Conservation (phyloP, 2,113 vertebrate genomes). For the Phalacrocorax brasilianus region DNA sequence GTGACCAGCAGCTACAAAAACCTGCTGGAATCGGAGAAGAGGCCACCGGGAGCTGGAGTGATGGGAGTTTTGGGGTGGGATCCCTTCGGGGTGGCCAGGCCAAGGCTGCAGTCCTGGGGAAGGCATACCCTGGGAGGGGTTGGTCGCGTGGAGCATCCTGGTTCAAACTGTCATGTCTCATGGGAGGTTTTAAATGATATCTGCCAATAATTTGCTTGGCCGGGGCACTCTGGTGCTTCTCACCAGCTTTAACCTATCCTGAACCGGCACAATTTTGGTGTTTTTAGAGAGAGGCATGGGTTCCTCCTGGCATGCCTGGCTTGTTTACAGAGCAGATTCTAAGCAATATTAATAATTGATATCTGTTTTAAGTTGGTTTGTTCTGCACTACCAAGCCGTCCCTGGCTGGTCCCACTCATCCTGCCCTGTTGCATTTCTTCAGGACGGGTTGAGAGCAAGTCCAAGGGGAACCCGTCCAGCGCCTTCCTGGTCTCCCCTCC, state of each 20-base stretch:
- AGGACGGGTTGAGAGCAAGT: not conserved
- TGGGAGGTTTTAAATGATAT: not conserved
- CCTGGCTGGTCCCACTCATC: not conserved
- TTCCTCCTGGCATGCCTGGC: not conserved
- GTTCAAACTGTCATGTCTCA: not conserved
- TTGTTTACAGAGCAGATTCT: not conserved
- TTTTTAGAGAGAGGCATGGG: not conserved
- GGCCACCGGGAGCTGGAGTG: not conserved
- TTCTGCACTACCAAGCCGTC: not conserved
- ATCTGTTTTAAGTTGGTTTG: not conserved
- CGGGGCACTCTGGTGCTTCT: not conserved
- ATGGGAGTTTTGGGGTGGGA: not conserved
- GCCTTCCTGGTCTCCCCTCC: not conserved
- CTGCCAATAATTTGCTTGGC: not conserved
- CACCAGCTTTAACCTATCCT: rapidly evolving
- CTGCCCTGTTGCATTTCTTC: not conserved
- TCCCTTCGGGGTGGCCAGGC: not conserved
- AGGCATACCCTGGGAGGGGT: not conserved
- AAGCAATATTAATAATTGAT: not conserved
- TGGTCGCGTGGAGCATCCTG: not conserved
- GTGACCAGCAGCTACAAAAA: not conserved
- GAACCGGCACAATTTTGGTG: not conserved
- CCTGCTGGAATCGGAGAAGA: not conserved
- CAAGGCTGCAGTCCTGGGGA: not conserved
- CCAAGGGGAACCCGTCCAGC: not conserved